Conservation (phyloP, 1,140 invertebrate genomes). For the Bombus superbus region DNA sequence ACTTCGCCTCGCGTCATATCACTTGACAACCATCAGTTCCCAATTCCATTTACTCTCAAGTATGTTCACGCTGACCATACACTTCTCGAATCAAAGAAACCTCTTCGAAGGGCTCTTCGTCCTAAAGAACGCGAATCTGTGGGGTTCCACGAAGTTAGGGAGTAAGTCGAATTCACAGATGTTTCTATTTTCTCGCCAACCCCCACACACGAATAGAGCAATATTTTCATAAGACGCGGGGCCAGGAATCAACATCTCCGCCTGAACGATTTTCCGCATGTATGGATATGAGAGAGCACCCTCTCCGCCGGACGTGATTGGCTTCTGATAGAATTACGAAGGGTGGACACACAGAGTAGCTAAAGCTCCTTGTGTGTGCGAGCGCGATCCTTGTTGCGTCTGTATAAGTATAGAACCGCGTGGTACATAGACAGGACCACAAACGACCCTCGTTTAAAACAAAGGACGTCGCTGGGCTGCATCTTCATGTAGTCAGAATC, state of each 20-base stretch:
- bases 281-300: constrained; percentile 61
- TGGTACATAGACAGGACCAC: constrained; percentile 51
- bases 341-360: constrained; percentile 69
- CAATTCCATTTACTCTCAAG: too few relatives aligned
- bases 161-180: constrained; percentile 22
- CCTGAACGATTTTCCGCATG: constrained; percentile 73
- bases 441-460: constrained; percentile 71
- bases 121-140: too few relatives aligned
- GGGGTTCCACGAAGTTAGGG: too few relatives aligned
- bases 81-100: background rate
- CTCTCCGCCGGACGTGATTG: constrained; percentile 78
- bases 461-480: constrained; percentile 65
- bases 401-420: background rate
- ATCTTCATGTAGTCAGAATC: constrained; percentile 69
- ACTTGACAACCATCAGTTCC: too few relatives aligned
- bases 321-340: constrained; percentile 81
- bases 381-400: background rate
- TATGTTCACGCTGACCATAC: background rate
- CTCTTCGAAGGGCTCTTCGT: background rate
- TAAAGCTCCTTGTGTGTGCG: constrained; percentile 45
- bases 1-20: too few relatives aligned
- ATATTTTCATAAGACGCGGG: constrained; percentile 71
- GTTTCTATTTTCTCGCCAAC: background rate
- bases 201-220: constrained; percentile 33
- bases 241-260: constrained; percentile 68